Evolutionary conservation across 2,888 invertebrate species (phyloP), one percentile per base, ranked within the genome.

Genomic region (Melieria omissa): DNA sequence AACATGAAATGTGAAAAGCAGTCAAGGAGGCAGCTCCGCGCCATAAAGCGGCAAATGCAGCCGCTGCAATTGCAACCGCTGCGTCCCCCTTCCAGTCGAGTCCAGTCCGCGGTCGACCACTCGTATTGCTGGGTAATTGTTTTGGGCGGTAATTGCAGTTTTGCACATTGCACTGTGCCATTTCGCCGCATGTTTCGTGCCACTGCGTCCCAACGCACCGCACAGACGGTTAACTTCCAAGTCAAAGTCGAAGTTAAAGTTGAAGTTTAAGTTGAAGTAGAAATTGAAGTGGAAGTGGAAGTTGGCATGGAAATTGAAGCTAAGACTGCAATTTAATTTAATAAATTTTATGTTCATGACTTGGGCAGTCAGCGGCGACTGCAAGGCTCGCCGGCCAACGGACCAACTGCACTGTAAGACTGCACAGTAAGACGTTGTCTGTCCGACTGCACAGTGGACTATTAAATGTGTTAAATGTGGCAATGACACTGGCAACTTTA

Each of bases 81-180:
- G 29, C 29, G 29, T 3, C 29, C 29, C 29, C 2, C 29, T 29
- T 1, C 29, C 29, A 29, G 29, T 29, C 29, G 3, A 29, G 1
- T 29, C 29, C 29, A 2, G 2, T 29, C 2, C 29, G 29, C 29
- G 1, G 29, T 29, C 29, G 29, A 29, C 29, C 29, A 29, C 29
- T 29, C 29, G 29, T 29, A 29, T 29, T 29, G 29, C 29, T 67
- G 60, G 49, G 60, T 67, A 67, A 67, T 67, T 67, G 67, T 73
- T 66, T 75, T 72, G 72, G 75, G 73, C 72, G 73, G 73, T 75
- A 75, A 75, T 75, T 75, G 73, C 73, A 72, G 72, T 73, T 75
- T 72, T 75, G 73, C 73, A 75, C 75, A 73, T 72, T 72, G 68
- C 72, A 72, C 57, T 71, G 16, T 49, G 52, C 60, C 62, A 71